These are phyloP conservation scores for Diorhabda elongata DNA, from an alignment of 1,140 invertebrate genomes.

Conservation along the genomic window DNA sequence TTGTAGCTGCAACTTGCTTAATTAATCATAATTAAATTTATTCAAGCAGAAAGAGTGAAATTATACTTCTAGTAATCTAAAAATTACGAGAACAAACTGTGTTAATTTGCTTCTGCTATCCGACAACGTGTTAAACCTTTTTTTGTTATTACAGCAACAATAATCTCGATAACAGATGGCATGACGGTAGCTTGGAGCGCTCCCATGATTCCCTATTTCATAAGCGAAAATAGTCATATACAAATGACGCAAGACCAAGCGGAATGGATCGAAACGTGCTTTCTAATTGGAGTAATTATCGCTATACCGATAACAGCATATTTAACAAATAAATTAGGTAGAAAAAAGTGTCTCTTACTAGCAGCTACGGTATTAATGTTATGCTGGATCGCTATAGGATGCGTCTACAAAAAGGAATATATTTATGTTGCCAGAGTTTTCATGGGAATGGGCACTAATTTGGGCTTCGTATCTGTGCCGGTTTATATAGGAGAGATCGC, in stretches of 20 bases:
- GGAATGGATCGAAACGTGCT: constrained; percentile 60
- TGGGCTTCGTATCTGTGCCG: constrained; percentile 41
- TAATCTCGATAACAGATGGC: constrained; percentile 39
- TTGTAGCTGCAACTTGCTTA: too few species aligned
- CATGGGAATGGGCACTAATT: constrained; percentile 34
- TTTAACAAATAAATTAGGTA: constrained; percentile 58
- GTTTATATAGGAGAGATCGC: constrained; percentile 45
- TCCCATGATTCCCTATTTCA: constrained; percentile 54
- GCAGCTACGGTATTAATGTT: constrained; percentile 55
- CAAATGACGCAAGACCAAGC: constrained; percentile 39
- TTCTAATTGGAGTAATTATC: constrained; percentile 58
- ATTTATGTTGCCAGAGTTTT: constrained; percentile 51
- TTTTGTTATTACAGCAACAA: constrained; percentile 33
- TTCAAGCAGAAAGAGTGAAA: too few species aligned
- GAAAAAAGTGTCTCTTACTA: constrained; percentile 57
- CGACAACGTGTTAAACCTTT: too few species aligned
- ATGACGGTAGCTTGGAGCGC: constrained; percentile 58
- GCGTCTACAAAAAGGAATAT: constrained; percentile 45
- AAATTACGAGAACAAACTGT: too few species aligned
- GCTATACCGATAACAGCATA: constrained; percentile 54
- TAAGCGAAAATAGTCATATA: constrained; percentile 39
- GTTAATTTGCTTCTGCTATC: too few species aligned
- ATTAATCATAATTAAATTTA: too few species aligned
- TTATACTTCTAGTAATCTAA: too few species aligned
- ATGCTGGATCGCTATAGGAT: constrained; percentile 58